These are phyloP conservation scores for Drosophila merina DNA, from an alignment of 2,888 invertebrate genomes.

Conservation along the genomic window DNA sequence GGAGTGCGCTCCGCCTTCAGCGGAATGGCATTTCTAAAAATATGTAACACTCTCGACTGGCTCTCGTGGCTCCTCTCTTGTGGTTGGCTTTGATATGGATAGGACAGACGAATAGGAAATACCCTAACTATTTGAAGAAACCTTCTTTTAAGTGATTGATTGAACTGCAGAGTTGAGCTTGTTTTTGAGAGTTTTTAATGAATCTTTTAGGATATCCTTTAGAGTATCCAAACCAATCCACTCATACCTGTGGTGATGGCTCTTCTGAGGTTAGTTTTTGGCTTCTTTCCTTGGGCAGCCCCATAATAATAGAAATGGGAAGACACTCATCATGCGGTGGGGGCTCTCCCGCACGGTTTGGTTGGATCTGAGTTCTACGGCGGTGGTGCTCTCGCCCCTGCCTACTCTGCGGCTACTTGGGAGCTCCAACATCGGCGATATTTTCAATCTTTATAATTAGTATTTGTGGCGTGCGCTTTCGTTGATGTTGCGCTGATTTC, in stretches of 20 bases:
- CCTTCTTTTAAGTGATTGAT: neutral
- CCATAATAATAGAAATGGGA: conserved; percentile 71
- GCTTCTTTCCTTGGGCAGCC: conserved; percentile 50
- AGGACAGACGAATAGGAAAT: conserved; percentile 37
- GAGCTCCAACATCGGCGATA: conserved; percentile 63
- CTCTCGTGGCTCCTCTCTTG: conserved; percentile 32
- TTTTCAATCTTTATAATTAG: conserved; percentile 79
- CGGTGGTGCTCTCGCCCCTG: conserved; percentile 47
- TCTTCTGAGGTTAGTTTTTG: conserved; percentile 39
- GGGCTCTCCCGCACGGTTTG: conserved; percentile 65
- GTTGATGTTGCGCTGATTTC: conserved; percentile 79
- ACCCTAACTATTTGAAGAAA: conserved; percentile 23
- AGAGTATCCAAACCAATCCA: neutral
- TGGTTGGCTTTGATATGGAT: neutral
- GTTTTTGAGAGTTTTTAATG: too few species aligned
- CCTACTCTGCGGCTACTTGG: conserved; percentile 47
- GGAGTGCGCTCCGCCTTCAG: conserved; percentile 22
- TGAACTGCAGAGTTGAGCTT: too few species aligned
- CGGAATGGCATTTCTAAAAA: conserved; percentile 34
- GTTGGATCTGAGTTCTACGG: too few species aligned
- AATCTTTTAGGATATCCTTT: neutral
- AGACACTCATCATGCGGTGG: conserved; percentile 26
- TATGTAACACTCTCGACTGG: conserved; percentile 50
- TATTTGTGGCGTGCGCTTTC: conserved; percentile 80
- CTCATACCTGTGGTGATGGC: conserved; percentile 13